Percentiles rank a stretch among this genome's conserved stretches.
These are phyloP conservation scores for Anser brachyrhynchus DNA, from an alignment of 2,113 vertebrate species.

Conservation along the genomic window DNA sequence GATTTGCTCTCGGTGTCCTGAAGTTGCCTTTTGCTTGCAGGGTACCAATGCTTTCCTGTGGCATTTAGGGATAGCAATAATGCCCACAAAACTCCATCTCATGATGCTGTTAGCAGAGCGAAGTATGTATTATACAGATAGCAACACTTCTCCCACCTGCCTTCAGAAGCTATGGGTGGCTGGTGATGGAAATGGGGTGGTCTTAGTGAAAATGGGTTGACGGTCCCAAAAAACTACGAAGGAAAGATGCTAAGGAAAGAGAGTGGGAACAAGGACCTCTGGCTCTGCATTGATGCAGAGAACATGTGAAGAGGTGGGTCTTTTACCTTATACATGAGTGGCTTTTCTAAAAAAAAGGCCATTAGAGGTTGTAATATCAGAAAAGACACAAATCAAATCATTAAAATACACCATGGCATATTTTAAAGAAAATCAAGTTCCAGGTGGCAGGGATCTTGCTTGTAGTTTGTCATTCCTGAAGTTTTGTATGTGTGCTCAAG, in stretches of 20 bases:
- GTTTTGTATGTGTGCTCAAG: neutral
- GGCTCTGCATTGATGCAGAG: neutral
- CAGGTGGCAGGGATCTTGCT: neutral
- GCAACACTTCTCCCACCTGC: neutral
- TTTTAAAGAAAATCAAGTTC: neutral
- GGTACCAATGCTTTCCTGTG: neutral
- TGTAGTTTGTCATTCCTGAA: neutral
- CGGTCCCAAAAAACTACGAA: neutral
- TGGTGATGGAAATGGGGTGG: neutral
- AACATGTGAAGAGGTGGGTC: neutral
- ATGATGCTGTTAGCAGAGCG: accelerated
- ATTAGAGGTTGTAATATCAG: accelerated
- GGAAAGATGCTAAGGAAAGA: neutral
- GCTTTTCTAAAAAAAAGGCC: neutral
- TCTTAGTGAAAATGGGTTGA: neutral
- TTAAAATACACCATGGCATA: neutral
- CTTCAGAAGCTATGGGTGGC: neutral
- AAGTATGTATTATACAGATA: neutral
- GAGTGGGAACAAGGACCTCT: neutral
- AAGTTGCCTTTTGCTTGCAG: neutral
- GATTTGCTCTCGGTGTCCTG: neutral
- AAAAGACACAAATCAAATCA: neutral
- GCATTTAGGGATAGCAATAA: neutral
- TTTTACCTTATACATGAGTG: neutral
- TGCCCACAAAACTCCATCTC: neutral